A percentile compares a stretch with the other conserved stretches of the same genome.
Evolutionary conservation across 2,888 invertebrate species (phyloP).

Genomic region (Dione vanillae): DNA sequence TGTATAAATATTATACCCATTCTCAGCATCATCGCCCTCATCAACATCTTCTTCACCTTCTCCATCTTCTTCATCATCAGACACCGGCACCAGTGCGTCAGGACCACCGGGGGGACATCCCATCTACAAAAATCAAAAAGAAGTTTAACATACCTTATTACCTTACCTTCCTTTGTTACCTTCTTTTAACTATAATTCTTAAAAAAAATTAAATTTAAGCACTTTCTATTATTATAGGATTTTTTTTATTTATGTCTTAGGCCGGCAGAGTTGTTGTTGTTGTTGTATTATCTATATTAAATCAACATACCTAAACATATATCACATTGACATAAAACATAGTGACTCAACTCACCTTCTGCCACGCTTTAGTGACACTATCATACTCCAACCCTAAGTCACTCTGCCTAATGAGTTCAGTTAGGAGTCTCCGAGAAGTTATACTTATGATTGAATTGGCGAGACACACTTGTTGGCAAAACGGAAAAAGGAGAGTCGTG

Average conservation of each 20-base stretch:
- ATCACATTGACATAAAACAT: not conserved
- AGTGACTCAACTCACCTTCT: conserved; percentile 69
- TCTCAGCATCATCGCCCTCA: conserved; percentile 8
- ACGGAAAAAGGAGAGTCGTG: conserved; percentile 87
- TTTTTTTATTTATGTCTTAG: too few relatives aligned
- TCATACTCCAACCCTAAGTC: conserved; percentile 70
- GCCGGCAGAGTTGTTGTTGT: too few relatives aligned
- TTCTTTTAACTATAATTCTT: too few relatives aligned
- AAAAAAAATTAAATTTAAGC: too few relatives aligned
- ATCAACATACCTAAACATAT: too few relatives aligned
- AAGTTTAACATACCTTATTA: too few relatives aligned
- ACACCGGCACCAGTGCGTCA: conserved; percentile 85
- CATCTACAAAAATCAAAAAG: conserved; percentile 82
- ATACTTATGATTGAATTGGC: conserved; percentile 75
- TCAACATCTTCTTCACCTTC: not conserved
- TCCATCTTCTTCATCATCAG: conserved; percentile 56
- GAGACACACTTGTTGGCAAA: conserved; percentile 85
- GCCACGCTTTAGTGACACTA: conserved; percentile 86
- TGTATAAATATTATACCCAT: conserved; percentile 14
- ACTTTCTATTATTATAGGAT: too few relatives aligned
- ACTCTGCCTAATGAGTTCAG: conserved; percentile 89
- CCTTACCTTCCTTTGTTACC: too few relatives aligned
- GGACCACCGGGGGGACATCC: conserved; percentile 89
- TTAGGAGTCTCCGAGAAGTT: conserved; percentile 86
- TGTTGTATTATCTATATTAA: too few relatives aligned